Evolutionary conservation across 2,113 vertebrate genomes (phyloP).

Genomic region (Chrysochloris asiatica): DNA sequence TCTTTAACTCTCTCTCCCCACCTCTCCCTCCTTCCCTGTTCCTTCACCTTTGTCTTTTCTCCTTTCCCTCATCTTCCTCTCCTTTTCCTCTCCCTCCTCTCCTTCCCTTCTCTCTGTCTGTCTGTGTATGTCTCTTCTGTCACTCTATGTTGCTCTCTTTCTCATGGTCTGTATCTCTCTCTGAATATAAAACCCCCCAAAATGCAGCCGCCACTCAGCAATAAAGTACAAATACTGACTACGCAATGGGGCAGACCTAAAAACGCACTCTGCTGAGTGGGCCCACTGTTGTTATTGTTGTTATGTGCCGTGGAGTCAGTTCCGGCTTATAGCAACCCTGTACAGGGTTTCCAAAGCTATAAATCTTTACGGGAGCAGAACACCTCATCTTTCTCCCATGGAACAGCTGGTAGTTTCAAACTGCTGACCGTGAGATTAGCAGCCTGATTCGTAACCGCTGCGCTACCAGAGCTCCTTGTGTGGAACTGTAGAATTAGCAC

Average conservation of each 20-base stretch:
- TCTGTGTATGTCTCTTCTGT: no score
- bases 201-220: neutral
- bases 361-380: no score
- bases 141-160: neutral
- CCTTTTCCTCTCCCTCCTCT: neutral
- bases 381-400: no score
- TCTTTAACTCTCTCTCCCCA: neutral
- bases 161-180: neutral
- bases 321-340: no score
- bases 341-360: no score
- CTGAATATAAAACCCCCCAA: neutral
- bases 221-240: neutral
- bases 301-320: no score
- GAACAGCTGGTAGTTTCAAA: no score
- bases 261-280: neutral
- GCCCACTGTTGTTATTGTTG: no score
- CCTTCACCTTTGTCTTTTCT: neutral
- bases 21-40: neutral
- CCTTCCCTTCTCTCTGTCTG: neutral
- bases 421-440: no score
- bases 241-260: neutral
- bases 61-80: neutral
- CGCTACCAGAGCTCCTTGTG: no score
- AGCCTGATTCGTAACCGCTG: no score
- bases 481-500: no score